A percentile compares a stretch with the other conserved stretches of the same genome.
These are phyloP conservation scores for Drosophila lacertosa DNA, from an alignment of 1,140 invertebrate genomes.

Conservation along the genomic window DNA sequence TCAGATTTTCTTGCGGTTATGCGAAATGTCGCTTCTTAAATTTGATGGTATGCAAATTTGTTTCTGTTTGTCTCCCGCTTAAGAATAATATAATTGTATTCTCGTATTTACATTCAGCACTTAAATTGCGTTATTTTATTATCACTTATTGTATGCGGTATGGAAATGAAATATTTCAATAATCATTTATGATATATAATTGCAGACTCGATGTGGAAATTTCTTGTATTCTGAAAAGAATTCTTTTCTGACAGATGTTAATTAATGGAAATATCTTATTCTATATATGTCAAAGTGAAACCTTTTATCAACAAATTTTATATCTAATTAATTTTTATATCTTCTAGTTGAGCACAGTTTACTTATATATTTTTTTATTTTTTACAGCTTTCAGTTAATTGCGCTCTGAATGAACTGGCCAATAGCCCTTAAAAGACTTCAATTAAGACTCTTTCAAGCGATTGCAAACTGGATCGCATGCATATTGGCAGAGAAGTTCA, in stretches of 20 bases:
- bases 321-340: too few relatives aligned
- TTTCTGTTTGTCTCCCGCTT: conserved; percentile 3
- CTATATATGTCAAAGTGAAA: too few relatives aligned
- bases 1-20: conserved; percentile 51
- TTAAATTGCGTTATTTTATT: conserved; percentile 34
- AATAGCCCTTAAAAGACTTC: neutral
- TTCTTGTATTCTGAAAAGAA: too few relatives aligned
- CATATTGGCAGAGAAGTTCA: neutral
- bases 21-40: conserved; percentile 40
- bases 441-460: neutral
- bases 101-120: conserved; percentile 46
- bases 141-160: neutral
- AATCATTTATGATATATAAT: too few relatives aligned
- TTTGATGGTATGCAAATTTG: conserved; percentile 62
- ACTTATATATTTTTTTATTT: too few relatives aligned
- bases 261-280: too few relatives aligned
- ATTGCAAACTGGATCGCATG: neutral
- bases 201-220: too few relatives aligned
- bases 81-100: conserved; percentile 43
- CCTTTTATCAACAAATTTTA: too few relatives aligned
- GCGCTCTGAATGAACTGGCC: neutral
- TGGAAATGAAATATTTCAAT: neutral
- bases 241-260: too few relatives aligned
- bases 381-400: neutral
- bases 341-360: too few relatives aligned